A percentile compares a stretch with the other conserved stretches of the same genome.
These are phyloP conservation scores for Alentia gelatinosa DNA, from an alignment of 2,888 invertebrate genomes.

Conservation along the genomic window DNA sequence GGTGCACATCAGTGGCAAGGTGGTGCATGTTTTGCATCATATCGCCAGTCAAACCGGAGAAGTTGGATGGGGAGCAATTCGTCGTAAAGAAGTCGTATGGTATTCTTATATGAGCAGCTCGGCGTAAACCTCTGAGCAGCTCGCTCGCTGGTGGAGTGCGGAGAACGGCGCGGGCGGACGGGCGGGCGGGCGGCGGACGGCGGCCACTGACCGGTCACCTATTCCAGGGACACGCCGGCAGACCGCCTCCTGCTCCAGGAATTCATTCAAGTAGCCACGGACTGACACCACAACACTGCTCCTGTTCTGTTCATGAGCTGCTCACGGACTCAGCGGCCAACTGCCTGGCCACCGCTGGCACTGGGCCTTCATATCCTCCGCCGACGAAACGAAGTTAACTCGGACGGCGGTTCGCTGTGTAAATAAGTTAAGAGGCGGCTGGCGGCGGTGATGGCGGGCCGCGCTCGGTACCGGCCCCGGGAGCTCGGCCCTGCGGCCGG, in stretches of 20 bases:
- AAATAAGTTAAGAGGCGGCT: constrained; percentile 28
- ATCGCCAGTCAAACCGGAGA: too few species aligned
- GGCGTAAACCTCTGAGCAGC: not conserved
- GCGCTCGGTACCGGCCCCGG: not conserved
- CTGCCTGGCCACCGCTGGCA: not conserved
- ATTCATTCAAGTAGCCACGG: too few species aligned
- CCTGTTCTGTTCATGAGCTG: too few species aligned
- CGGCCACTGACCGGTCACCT: not conserved
- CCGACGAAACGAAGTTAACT: constrained; percentile 23
- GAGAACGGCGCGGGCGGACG: not conserved
- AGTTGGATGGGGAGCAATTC: not conserved
- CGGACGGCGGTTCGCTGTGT: not conserved
- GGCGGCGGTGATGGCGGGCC: not conserved
- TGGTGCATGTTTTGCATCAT: not conserved
- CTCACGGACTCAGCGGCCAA: not conserved
- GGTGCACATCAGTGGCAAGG: constrained; percentile 12
- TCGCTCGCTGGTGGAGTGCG: not conserved
- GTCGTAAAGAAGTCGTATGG: not conserved
- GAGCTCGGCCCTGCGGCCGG: not conserved
- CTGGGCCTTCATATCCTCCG: constrained; percentile 25
- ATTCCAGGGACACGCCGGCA: too few species aligned
- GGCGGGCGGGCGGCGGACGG: not conserved
- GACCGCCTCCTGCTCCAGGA: too few species aligned
- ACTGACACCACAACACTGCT: too few species aligned
- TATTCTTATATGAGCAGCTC: not conserved